Evolutionary conservation across 1,140 invertebrate species (phyloP).

Genomic region (Aricia agestis): DNA sequence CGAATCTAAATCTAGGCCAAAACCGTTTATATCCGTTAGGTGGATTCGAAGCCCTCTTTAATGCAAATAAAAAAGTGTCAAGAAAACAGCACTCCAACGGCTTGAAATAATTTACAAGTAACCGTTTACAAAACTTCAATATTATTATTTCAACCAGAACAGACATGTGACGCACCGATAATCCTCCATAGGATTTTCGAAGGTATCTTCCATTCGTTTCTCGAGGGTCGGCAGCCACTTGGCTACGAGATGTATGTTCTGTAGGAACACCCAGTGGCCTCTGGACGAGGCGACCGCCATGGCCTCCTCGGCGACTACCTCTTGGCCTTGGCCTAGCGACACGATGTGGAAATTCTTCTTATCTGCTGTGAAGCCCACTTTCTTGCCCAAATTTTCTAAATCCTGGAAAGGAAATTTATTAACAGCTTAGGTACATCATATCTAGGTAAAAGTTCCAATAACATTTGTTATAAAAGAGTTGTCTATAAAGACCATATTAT

Average conservation of each 20-base stretch:
- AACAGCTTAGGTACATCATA: no score
- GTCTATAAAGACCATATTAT: no score
- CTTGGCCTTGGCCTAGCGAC: conserved; percentile 96
- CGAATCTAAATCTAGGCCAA: no score
- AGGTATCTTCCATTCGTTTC: conserved; percentile 91
- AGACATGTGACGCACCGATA: conserved; percentile 71
- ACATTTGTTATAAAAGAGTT: no score
- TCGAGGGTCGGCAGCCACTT: conserved; percentile 93
- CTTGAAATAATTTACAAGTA: no score
- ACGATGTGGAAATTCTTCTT: conserved; percentile 94
- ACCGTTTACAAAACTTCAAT: no score
- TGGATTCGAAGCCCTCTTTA: no score
- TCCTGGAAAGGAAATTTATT: conserved; percentile 45
- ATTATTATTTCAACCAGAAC: no score
- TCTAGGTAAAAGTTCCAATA: no score
- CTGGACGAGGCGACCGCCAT: conserved; percentile 85
- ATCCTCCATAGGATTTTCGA: conserved; percentile 82
- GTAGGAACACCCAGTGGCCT: conserved; percentile 95
- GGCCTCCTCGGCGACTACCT: conserved; percentile 91
- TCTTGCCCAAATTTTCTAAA: conserved; percentile 68
- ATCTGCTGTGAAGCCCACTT: conserved; percentile 88
- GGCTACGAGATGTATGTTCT: conserved; percentile 94
- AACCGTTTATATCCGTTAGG: no score
- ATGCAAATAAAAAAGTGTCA: no score
- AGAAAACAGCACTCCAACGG: no score